Conservation (phyloP, 2,797 vertebrate species). For the Potorous gilbertii region DNA sequence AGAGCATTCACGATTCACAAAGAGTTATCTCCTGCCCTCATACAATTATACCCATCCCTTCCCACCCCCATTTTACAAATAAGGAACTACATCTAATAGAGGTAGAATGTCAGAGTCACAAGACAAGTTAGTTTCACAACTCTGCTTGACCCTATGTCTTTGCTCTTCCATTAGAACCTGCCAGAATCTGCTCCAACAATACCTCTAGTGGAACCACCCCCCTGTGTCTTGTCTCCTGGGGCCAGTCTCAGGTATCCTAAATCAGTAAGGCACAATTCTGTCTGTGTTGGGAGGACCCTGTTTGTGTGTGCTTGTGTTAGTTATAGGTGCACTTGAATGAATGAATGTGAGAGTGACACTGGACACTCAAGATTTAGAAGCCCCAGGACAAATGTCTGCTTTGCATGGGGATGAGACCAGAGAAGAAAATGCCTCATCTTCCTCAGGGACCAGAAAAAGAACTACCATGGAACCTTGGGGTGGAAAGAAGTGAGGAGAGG, state of each 20-base stretch:
- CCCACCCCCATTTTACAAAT: background rate
- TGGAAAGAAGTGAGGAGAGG: too few relatives aligned
- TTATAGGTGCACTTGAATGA: too few relatives aligned
- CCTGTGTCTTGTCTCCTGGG: background rate
- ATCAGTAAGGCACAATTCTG: background rate
- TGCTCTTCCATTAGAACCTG: background rate
- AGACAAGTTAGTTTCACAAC: background rate
- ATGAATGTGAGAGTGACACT: too few relatives aligned
- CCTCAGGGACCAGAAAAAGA: background rate
- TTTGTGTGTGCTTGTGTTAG: too few relatives aligned
- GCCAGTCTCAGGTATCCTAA: background rate
- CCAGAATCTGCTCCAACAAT: background rate
- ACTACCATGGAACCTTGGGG: background rate
- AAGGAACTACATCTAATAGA: background rate
- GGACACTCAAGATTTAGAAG: background rate
- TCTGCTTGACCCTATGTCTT: background rate
- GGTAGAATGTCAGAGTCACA: background rate
- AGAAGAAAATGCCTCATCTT: background rate
- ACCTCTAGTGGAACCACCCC: background rate
- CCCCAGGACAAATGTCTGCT: background rate
- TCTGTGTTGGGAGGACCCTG: background rate
- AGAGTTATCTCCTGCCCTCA: background rate
- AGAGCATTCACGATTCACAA: background rate
- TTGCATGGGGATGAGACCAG: background rate
- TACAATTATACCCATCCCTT: accelerated